These are phyloP conservation scores for Trachops cirrhosus DNA, from an alignment of 2,797 vertebrate species.

Conservation along the genomic window DNA sequence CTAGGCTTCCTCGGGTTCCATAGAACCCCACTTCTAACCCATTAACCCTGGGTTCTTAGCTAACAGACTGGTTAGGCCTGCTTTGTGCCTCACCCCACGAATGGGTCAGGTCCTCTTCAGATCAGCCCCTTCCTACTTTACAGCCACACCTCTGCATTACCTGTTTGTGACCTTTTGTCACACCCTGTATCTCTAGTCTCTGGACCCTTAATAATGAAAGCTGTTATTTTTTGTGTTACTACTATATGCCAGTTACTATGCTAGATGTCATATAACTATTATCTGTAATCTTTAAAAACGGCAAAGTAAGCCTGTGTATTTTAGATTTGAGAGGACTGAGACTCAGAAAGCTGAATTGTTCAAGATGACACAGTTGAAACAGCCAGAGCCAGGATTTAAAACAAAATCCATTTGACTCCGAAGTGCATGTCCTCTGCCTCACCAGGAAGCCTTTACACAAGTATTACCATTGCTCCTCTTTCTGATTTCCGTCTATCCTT, in stretches of 20 bases:
- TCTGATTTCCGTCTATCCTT: neutral
- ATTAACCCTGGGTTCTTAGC: neutral
- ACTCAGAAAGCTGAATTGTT: neutral
- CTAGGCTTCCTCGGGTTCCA: neutral
- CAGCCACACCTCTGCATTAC: neutral
- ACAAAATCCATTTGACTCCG: neutral
- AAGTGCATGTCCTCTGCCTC: neutral
- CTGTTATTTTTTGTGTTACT: neutral
- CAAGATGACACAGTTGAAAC: neutral
- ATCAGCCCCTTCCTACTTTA: neutral
- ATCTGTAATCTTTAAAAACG: slow-evolving; percentile 25
- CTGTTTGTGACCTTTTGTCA: neutral
- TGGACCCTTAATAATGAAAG: neutral
- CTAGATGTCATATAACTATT: neutral
- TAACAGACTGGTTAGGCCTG: neutral
- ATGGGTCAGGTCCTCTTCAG: neutral
- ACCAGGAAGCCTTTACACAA: neutral
- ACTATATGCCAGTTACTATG: neutral
- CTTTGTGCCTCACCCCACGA: neutral
- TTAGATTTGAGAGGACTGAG: slow-evolving; percentile 8
- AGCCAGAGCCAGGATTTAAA: neutral
- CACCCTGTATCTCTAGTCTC: neutral
- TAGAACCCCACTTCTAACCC: neutral
- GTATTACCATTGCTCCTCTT: neutral
- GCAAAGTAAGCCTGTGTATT: neutral